These are phyloP conservation scores for Plebejus melissa DNA, from an alignment of 2,888 invertebrate genomes.

Conservation along the genomic window DNA sequence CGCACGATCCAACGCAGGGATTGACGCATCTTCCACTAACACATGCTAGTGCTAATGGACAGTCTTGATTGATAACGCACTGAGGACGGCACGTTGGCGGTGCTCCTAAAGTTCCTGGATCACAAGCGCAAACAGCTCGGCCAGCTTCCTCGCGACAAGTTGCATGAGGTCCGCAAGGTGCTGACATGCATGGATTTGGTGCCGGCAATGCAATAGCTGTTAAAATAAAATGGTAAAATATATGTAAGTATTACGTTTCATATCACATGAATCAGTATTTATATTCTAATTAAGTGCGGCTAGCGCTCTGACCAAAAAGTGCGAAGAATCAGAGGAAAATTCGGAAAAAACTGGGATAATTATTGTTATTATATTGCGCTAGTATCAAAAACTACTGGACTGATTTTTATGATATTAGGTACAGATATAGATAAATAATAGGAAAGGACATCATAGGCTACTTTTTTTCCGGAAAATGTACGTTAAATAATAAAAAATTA, in stretches of 20 bases:
- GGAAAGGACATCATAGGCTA: too few species aligned
- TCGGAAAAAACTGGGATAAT: too few species aligned
- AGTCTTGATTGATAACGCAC: slow-evolving; percentile 88
- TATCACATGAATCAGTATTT: too few species aligned
- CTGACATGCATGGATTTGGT: slow-evolving; percentile 82
- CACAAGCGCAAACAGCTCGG: slow-evolving; percentile 85
- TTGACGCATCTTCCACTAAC: slow-evolving; percentile 85
- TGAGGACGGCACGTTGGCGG: slow-evolving; percentile 89
- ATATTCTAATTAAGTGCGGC: too few species aligned
- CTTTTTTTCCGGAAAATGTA: too few species aligned
- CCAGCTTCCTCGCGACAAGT: slow-evolving; percentile 81
- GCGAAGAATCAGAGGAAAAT: too few species aligned
- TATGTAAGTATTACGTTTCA: neutral
- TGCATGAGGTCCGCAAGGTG: slow-evolving; percentile 85
- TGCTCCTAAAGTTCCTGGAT: slow-evolving; percentile 85
- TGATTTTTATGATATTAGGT: too few species aligned
- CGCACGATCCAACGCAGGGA: slow-evolving; percentile 87
- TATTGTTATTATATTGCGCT: too few species aligned
- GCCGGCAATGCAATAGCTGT: slow-evolving; percentile 50
- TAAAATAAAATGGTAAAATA: neutral
- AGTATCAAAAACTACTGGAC: too few species aligned
- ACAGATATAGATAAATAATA: too few species aligned
- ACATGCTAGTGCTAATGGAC: slow-evolving; percentile 86
- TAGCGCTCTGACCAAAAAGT: too few species aligned
- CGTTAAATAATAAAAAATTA: too few species aligned